Conservation (phyloP, 2,888 invertebrate species). For the Chrysolina americana region DNA sequence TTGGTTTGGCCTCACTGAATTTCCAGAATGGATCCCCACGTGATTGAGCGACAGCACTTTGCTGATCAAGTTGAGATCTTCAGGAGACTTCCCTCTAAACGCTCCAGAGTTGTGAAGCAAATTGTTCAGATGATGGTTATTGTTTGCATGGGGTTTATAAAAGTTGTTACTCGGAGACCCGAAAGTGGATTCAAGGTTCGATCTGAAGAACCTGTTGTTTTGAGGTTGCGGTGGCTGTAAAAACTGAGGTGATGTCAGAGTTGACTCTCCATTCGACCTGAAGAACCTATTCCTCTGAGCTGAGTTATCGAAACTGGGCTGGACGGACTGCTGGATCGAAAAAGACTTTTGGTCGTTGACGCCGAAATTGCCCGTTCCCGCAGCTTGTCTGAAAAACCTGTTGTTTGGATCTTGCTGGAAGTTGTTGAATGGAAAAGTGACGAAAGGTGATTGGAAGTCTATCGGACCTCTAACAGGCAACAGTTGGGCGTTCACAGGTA, state of each 20-base stretch:
- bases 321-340: constrained; percentile 51
- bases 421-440: constrained; percentile 45
- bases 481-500: constrained; percentile 68
- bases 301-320: constrained; percentile 36
- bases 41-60: constrained; percentile 87
- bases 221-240: constrained; percentile 33
- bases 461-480: constrained; percentile 64
- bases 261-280: constrained; percentile 49
- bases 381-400: constrained; percentile 66
- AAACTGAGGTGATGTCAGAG: constrained; percentile 35
- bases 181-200: constrained; percentile 41
- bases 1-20: constrained; percentile 28
- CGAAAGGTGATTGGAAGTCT: constrained; percentile 59
- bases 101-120: constrained; percentile 79
- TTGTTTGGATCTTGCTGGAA: constrained; percentile 46
- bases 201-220: constrained; percentile 53
- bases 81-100: constrained; percentile 72
- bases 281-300: constrained; percentile 48
- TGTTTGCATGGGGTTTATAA: constrained; percentile 28
- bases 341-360: constrained; percentile 43
- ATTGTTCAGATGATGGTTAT: constrained; percentile 73
- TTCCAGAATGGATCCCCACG: constrained; percentile 37
- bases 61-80: constrained; percentile 86
- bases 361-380: constrained; percentile 48
- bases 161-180: constrained; percentile 30